A percentile compares a stretch with the other conserved stretches of the same genome.
These are phyloP conservation scores for Bufo gargarizans DNA, from an alignment of 2,113 vertebrate species.

Conservation along the genomic window DNA sequence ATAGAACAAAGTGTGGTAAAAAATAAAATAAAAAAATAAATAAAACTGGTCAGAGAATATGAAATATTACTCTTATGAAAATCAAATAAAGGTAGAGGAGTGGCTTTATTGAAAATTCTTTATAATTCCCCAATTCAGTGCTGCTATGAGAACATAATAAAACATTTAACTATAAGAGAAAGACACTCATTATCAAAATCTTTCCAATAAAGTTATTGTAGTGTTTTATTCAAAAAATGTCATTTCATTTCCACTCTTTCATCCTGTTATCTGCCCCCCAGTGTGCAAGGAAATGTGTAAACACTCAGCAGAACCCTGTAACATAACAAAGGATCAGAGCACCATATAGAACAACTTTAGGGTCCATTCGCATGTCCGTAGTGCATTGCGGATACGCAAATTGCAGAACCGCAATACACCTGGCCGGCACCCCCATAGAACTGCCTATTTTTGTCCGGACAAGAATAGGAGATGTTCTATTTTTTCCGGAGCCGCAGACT, in stretches of 20 bases:
- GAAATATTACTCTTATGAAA: constrained; percentile 9
- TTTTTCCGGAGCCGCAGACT: too few species aligned
- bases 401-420: too few species aligned
- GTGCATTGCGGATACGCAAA: too few species aligned
- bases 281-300: not conserved
- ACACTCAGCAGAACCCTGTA: not conserved
- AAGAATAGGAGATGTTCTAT: too few species aligned
- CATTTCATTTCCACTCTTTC: not conserved
- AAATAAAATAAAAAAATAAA: not conserved
- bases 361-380: too few species aligned
- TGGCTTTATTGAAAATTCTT: not conserved
- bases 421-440: too few species aligned
- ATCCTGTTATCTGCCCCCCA: not conserved
- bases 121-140: not conserved
- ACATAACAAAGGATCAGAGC: not conserved
- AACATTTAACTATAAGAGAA: not conserved
- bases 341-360: not conserved
- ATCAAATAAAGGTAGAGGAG: not conserved
- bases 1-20: not conserved
- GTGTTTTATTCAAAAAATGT: not conserved
- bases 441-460: too few species aligned
- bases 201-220: not conserved
- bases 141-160: not conserved
- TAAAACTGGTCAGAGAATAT: not conserved
- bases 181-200: not conserved